Percentiles rank a stretch among this genome's conserved stretches.
Evolutionary conservation across 2,797 vertebrate genomes (phyloP).

Genomic region (Microctenopoma stevenorrisi): DNA sequence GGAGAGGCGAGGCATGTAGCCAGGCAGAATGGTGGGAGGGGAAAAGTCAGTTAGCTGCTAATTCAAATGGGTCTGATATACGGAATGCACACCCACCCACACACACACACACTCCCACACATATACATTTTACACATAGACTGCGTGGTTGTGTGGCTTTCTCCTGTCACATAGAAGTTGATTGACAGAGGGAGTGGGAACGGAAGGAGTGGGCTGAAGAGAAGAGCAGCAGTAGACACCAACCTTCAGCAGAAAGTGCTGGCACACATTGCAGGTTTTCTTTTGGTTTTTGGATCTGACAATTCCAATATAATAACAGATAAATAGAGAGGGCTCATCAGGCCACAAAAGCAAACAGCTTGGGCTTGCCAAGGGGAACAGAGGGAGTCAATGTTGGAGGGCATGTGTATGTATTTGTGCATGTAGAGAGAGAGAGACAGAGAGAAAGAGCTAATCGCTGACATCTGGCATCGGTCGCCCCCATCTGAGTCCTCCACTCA

Average conservation of each 20-base stretch:
- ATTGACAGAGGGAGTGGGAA: constrained; percentile 61
- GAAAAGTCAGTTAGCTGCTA: constrained; percentile 61
- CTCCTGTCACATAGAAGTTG: constrained; percentile 40
- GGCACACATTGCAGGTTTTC: constrained; percentile 70
- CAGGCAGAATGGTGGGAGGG: constrained; percentile 58
- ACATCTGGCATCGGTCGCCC: constrained; percentile 77
- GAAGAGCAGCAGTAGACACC: constrained; percentile 47
- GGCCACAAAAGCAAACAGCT: constrained; percentile 84
- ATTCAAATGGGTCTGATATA: constrained; percentile 54
- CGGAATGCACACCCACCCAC: constrained; percentile 26
- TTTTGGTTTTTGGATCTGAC: constrained; percentile 81
- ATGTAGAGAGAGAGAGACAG: constrained; percentile 61
- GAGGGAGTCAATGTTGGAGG: constrained; percentile 74
- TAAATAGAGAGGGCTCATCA: constrained; percentile 82
- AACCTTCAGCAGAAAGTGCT: constrained; percentile 70
- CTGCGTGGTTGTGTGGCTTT: constrained; percentile 35
- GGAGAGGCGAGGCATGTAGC: constrained; percentile 55
- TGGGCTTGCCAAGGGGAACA: constrained; percentile 81
- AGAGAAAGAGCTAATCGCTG: constrained; percentile 76
- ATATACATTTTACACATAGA: constrained; percentile 8
- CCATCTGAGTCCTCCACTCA: constrained; percentile 68
- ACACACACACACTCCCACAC: constrained; percentile 20
- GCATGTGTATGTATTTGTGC: constrained; percentile 69
- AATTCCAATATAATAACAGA: constrained; percentile 84
- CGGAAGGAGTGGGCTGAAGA: constrained; percentile 40